Base-by-base conservation (phyloP, 2,888 invertebrate species). In the Diaprepes abbreviatus region DNA sequence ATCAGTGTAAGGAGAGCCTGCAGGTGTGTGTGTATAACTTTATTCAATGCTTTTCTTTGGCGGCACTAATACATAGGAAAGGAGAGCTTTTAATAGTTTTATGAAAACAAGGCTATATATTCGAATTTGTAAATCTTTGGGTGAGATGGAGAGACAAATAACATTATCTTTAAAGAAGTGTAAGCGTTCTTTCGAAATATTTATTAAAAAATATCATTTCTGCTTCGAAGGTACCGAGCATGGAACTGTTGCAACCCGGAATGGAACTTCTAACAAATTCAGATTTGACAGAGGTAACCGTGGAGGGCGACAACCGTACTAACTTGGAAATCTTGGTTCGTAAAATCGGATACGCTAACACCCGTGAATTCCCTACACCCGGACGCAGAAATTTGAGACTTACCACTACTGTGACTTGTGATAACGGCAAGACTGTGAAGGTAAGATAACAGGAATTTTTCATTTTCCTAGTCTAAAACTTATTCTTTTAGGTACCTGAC, bases 321-420 rank as follows among this genome's bases (percentile, higher is more conserved):
- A 96, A 97, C 82, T 90, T 97, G 75, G 96, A 97, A 84, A 92
- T 91, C 1, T 83, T 97, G 52, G 88, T 96, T 71, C 90, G 94
- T 5, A 91, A 93, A 79, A 92, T 98, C 75, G 93, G 96, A 57
- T 98, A 98, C 85, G 92, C 93, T 6, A 98, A 98, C 85, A 91
- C 93, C 10, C 89, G 97, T 66, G 91, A 93, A 77, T 95, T 93
- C 86, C 97, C 98, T 12, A 97, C 97, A n/a, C 96, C 97, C 3
- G 98, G 98, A 3, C 87, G 97, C 3, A 87, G 98, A 19, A 96
- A 95, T 81, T 88, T 96, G 79, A 90, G 91, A 75, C 87, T 97
- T 10, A 90, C 91, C 43, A 95, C 96, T 2, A 91, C 91, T 68
- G 91, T 96, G 75, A 83, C 83, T 3, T 94, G 94, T 81, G 91